These are phyloP conservation scores for Drosophila miranda DNA, from an alignment of 1,140 invertebrate genomes.

Conservation along the genomic window DNA sequence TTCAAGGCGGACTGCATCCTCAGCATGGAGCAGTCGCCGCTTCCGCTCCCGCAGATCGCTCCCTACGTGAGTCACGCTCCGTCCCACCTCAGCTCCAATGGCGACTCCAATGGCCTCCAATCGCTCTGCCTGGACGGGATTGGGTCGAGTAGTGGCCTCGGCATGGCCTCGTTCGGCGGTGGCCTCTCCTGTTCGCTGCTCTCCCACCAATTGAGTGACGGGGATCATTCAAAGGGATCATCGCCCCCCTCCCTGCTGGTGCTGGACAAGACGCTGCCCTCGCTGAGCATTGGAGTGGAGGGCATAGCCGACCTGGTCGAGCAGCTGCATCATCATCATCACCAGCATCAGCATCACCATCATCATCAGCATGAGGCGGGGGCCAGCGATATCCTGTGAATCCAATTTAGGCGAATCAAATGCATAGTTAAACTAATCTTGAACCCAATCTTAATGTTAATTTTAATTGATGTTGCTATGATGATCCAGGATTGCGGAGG, in stretches of 20 bases:
- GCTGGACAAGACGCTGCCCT: conserved; percentile 70
- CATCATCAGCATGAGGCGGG: conserved; percentile 20
- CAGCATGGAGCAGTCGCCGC: conserved; percentile 69
- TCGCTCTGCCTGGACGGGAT: conserved; percentile 61
- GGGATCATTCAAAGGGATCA: conserved; percentile 42
- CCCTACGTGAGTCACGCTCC: conserved; percentile 42
- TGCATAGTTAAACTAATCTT: conserved; percentile 44
- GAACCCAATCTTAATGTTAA: not conserved
- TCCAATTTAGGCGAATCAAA: conserved; percentile 45
- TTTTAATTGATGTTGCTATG: not conserved
- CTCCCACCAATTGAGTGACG: conserved; percentile 2
- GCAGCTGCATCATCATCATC: conserved; percentile 58
- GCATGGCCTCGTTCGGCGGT: conserved; percentile 55
- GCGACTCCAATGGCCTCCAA: conserved; percentile 37
- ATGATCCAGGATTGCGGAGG: too few relatives aligned
- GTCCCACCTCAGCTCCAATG: not conserved
- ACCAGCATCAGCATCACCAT: conserved; percentile 17
- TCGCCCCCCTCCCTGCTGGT: conserved; percentile 68
- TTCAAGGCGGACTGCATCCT: conserved; percentile 81
- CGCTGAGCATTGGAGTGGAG: conserved; percentile 67
- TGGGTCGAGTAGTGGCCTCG: not conserved
- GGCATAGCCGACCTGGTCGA: conserved; percentile 68
- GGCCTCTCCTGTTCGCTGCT: too few relatives aligned
- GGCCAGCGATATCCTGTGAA: conserved; percentile 26
- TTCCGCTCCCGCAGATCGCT: conserved; percentile 26